Percentiles rank a stretch among this genome's conserved stretches.
These are phyloP conservation scores for Bilobella aurantiaca DNA, from an alignment of 1,140 invertebrate species.

Conservation along the genomic window DNA sequence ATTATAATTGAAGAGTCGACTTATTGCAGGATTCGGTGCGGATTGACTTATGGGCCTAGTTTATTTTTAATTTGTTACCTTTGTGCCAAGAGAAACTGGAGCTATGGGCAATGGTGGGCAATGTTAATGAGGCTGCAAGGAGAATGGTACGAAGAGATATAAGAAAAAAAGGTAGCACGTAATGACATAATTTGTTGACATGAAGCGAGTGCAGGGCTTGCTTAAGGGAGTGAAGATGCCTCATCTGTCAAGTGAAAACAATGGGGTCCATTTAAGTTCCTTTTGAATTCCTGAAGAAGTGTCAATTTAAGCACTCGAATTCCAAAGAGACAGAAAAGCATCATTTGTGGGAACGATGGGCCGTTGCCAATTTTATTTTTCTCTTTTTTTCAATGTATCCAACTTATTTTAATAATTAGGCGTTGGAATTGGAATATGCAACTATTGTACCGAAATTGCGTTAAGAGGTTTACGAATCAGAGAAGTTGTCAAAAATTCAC, in stretches of 20 bases:
- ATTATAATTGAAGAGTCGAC: not conserved
- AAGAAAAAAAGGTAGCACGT: not conserved
- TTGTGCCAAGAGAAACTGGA: not conserved
- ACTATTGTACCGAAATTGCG: no score
- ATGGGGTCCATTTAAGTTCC: not conserved
- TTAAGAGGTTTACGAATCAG: no score
- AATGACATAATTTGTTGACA: slow-evolving; percentile 4
- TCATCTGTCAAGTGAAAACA: not conserved
- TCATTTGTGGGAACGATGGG: no score
- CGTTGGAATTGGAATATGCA: no score
- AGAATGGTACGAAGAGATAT: not conserved
- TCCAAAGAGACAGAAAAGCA: not conserved
- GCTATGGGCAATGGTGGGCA: no score
- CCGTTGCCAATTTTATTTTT: no score
- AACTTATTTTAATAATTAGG: no score
- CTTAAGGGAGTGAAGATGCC: not conserved
- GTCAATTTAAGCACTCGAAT: no score
- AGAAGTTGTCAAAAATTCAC: not conserved
- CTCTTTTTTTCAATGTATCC: no score
- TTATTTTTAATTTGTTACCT: not conserved
- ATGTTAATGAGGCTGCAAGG: not conserved
- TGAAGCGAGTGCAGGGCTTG: not conserved
- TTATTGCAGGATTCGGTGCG: not conserved
- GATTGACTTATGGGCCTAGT: not conserved
- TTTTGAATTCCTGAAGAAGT: no score